Evolutionary conservation across 2,113 vertebrate species (phyloP).

Genomic region (Petaurus breviceps): DNA sequence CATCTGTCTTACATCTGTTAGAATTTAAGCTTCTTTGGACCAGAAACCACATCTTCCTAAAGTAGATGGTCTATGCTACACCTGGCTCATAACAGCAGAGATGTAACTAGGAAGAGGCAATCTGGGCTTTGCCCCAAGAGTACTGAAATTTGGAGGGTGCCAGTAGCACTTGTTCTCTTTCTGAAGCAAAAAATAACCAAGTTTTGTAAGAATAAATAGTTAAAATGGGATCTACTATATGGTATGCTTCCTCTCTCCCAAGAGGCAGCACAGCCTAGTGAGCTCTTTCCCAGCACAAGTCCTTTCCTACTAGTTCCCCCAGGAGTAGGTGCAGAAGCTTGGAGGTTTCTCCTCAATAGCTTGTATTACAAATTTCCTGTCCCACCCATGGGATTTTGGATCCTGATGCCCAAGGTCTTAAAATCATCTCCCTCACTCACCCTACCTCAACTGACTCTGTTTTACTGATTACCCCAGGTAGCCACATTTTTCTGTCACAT

Average conservation of each 20-base stretch:
- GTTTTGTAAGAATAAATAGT: neutral
- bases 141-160: neutral
- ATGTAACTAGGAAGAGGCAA: neutral
- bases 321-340: neutral
- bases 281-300: neutral
- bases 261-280: neutral
- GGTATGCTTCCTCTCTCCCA: neutral
- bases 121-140: neutral
- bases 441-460: neutral
- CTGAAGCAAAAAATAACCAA: neutral
- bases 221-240: neutral
- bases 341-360: neutral
- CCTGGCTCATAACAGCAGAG: slow-evolving; percentile 17
- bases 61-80: neutral
- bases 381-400: neutral
- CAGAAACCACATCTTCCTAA: neutral
- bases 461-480: neutral
- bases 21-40: slow-evolving; percentile 39
- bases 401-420: neutral
- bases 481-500: neutral
- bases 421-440: neutral
- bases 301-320: neutral
- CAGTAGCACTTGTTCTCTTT: neutral
- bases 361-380: neutral
- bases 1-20: slow-evolving; percentile 66